Conservation (phyloP, 1,140 invertebrate species). For the Hesperophylax magnus region DNA sequence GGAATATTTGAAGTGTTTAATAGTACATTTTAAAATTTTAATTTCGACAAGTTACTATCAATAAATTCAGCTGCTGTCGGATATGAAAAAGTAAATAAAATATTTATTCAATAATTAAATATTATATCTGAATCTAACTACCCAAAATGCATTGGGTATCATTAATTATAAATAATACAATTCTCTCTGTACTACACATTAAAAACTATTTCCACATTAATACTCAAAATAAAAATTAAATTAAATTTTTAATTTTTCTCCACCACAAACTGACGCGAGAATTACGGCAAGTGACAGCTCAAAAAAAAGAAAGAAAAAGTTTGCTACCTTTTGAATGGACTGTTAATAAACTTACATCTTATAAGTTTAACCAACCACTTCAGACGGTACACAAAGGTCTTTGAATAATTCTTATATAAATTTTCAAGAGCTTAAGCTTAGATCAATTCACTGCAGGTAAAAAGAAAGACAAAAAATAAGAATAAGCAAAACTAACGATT, state of each 20-base stretch:
- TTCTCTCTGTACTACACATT: too few relatives aligned
- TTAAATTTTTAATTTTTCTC: neutral
- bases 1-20: neutral
- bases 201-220: too few relatives aligned
- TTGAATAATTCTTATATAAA: too few relatives aligned
- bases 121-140: neutral
- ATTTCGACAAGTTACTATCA: too few relatives aligned
- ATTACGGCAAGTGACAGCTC: too few relatives aligned
- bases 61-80: neutral
- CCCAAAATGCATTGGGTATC: neutral
- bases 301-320: too few relatives aligned
- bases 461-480: neutral
- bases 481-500: neutral
- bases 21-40: too few relatives aligned
- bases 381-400: neutral
- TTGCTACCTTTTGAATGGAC: too few relatives aligned
- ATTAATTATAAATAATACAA: neutral
- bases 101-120: neutral
- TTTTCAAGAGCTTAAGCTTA: too few relatives aligned
- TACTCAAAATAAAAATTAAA: too few relatives aligned
- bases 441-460: too few relatives aligned
- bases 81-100: neutral
- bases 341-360: slow-evolving; percentile 9
- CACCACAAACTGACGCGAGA: neutral
- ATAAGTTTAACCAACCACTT: slow-evolving; percentile 13